Percentiles rank a stretch among this genome's conserved stretches.
phyloP scores from a whole-genome alignment of 1,140 invertebrate species.

The Harpegnathos saltator region DNA sequence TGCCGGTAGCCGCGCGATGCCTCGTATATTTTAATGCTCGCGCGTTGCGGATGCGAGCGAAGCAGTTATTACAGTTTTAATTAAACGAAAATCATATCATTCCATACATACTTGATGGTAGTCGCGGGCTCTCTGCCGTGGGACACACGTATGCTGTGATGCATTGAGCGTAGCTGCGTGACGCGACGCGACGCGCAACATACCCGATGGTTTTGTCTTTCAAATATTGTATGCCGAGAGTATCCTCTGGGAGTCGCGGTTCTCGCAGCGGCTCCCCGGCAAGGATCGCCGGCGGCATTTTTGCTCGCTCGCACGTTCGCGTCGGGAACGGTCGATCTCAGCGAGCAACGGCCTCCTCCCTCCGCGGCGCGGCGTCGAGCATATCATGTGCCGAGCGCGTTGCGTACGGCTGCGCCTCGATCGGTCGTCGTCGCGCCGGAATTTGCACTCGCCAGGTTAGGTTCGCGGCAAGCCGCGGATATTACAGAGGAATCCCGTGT shows the following conservation, averaged over 20 bases:
- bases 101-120: slow-evolving; percentile 76
- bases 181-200: slow-evolving; percentile 41
- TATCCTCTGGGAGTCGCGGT: slow-evolving; percentile 48
- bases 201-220: slow-evolving; percentile 64
- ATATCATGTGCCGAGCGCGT: too few relatives aligned
- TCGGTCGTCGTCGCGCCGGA: background rate
- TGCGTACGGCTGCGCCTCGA: too few relatives aligned
- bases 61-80: slow-evolving; percentile 80
- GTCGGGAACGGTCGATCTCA: slow-evolving; percentile 44
- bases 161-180: slow-evolving; percentile 64
- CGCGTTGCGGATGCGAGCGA: slow-evolving; percentile 66
- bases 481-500: slow-evolving; percentile 41
- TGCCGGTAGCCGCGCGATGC: slow-evolving; percentile 22
- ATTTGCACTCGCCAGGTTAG: slow-evolving; percentile 25
- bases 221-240: slow-evolving; percentile 65
- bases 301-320: slow-evolving; percentile 38
- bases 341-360: slow-evolving; percentile 4
- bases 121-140: slow-evolving; percentile 59
- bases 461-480: slow-evolving; percentile 14
- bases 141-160: slow-evolving; percentile 62
- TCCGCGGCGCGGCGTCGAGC: background rate
- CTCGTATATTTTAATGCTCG: slow-evolving; percentile 73
- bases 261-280: slow-evolving; percentile 48
- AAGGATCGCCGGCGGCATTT: slow-evolving; percentile 39
- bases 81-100: slow-evolving; percentile 80